A percentile compares a stretch with the other conserved stretches of the same genome.
Conservation (phyloP, 1,140 invertebrate genomes). For the Neodiprion pinetum region DNA sequence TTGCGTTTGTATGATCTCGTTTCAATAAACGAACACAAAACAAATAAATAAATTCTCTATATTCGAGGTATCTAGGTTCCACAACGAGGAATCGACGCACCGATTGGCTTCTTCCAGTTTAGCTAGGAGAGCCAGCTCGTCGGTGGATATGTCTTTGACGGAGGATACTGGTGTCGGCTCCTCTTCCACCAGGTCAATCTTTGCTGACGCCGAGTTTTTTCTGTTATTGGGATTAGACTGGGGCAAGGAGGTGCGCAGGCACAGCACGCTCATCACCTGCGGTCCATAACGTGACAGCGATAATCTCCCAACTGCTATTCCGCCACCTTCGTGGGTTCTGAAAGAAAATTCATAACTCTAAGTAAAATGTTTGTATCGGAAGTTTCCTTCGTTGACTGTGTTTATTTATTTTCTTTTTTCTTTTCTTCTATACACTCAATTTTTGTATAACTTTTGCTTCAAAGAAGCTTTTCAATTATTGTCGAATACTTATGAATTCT, state of each 20-base stretch:
- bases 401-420: too few relatives aligned
- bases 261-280: slow-evolving; percentile 42
- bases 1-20: too few relatives aligned
- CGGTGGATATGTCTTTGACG: slow-evolving; percentile 53
- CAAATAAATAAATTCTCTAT: too few relatives aligned
- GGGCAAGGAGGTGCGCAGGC: slow-evolving; percentile 23
- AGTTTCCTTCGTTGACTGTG: too few relatives aligned
- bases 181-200: slow-evolving; percentile 17
- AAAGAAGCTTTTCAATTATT: too few relatives aligned
- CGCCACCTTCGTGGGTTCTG: slow-evolving; percentile 11
- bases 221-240: slow-evolving; percentile 25
- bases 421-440: too few relatives aligned
- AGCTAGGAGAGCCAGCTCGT: slow-evolving; percentile 84
- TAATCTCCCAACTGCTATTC: slow-evolving; percentile 5
- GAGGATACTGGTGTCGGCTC: slow-evolving; percentile 20
- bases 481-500: too few relatives aligned
- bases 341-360: background rate
- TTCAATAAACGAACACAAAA: too few relatives aligned
- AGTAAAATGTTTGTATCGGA: too few relatives aligned
- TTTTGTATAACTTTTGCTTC: too few relatives aligned
- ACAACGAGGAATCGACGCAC: slow-evolving; percentile 45
- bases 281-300: slow-evolving; percentile 19
- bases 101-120: slow-evolving; percentile 94
- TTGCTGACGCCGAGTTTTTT: slow-evolving; percentile 22
- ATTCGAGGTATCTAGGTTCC: too few relatives aligned